These are phyloP conservation scores for Ceryle rudis DNA, from an alignment of 2,797 vertebrate genomes.

Conservation along the genomic window DNA sequence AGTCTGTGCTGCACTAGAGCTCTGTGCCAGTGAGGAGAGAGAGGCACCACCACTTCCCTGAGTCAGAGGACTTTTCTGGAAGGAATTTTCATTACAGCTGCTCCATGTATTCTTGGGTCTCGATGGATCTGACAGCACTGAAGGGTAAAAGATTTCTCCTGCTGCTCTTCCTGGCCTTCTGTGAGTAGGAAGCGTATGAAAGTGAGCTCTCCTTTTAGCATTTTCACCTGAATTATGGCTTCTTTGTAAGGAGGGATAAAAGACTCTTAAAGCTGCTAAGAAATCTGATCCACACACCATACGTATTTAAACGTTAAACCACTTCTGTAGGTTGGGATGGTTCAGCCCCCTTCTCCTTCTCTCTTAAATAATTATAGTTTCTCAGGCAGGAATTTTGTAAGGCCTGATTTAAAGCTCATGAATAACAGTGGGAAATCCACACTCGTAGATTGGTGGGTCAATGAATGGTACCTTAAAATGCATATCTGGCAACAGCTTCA, in stretches of 20 bases:
- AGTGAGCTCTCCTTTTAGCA: neutral
- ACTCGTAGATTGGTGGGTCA: neutral
- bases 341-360: neutral
- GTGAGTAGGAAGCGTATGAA: neutral
- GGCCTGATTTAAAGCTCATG: neutral
- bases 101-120: neutral
- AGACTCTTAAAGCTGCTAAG: neutral
- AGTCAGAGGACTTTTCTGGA: neutral
- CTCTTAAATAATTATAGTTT: neutral
- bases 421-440: neutral
- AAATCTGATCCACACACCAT: neutral
- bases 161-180: neutral
- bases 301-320: neutral
- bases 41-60: neutral
- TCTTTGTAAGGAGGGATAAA: neutral
- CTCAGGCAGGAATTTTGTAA: neutral
- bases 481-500: neutral
- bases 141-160: neutral
- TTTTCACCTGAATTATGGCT: neutral
- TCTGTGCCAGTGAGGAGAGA: neutral
- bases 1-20: neutral
- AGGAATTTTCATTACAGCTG: neutral
- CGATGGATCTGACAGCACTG: neutral
- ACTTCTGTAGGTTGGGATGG: neutral
- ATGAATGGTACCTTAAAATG: accelerated